Evolutionary conservation across 2,888 invertebrate species (phyloP).

Genomic region (Mesorhabditis spiculigera): DNA sequence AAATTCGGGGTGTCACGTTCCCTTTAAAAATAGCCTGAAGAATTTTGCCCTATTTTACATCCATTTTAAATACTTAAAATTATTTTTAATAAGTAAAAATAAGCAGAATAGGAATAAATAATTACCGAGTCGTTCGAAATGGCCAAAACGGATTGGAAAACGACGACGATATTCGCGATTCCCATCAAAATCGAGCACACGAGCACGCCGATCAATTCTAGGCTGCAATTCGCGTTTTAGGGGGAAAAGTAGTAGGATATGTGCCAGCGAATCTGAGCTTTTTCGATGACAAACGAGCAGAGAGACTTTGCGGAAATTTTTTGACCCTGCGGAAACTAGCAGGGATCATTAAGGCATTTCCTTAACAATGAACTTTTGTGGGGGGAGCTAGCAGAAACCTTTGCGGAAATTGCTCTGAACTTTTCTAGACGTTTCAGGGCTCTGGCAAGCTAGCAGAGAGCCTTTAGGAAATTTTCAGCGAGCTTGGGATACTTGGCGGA

Average conservation of each 20-base stretch:
- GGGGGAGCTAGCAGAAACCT: no score
- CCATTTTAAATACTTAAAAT: not conserved
- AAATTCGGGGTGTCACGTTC: constrained; percentile 9
- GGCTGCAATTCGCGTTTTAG: constrained; percentile 34
- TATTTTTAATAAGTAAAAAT: not conserved
- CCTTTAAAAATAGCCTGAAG: no score
- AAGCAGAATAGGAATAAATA: not conserved
- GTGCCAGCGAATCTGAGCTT: not conserved
- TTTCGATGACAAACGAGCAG: not conserved
- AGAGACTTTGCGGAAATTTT: no score
- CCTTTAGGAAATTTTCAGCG: no score
- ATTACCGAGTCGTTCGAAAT: constrained; percentile 1
- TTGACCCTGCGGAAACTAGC: no score
- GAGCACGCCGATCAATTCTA: constrained; percentile 62
- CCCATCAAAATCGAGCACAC: constrained; percentile 62
- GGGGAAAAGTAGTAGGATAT: not conserved
- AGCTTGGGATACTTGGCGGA: no score
- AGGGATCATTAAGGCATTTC: no score
- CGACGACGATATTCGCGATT: constrained; percentile 56
- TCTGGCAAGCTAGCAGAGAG: no score
- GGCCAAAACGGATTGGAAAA: constrained; percentile 59
- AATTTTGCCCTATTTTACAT: no score
- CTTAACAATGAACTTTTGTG: no score
- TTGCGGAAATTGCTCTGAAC: no score
- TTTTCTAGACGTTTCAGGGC: no score